phyloP scores from a whole-genome alignment of 1,140 invertebrate species.

The Sitodiplosis mosellana region DNA sequence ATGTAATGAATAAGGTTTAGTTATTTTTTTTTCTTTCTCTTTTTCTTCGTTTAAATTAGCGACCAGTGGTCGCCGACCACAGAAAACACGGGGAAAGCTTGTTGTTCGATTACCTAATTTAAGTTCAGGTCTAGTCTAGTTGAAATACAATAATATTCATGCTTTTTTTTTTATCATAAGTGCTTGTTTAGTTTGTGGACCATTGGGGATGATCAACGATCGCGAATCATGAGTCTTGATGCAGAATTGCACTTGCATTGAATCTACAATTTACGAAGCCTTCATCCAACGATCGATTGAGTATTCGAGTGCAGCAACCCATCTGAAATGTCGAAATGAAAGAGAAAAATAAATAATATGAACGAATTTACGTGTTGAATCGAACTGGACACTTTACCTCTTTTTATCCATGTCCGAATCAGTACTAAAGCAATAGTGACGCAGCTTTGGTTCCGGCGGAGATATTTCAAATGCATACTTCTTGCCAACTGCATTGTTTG shows the following conservation, averaged over 20 bases:
- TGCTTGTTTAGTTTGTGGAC: background rate
- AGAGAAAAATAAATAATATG: background rate
- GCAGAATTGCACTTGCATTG: background rate
- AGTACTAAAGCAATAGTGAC: slow-evolving; percentile 80
- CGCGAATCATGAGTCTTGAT: background rate
- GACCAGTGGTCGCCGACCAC: background rate
- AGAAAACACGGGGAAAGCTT: background rate
- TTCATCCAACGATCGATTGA: slow-evolving; percentile 94
- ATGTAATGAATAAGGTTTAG: too few relatives aligned
- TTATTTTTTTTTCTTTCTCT: background rate
- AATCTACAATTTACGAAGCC: slow-evolving; percentile 42
- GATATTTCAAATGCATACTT: slow-evolving; percentile 83
- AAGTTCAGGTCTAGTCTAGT: background rate
- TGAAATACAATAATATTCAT: background rate
- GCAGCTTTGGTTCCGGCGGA: slow-evolving; percentile 67
- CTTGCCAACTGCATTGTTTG: slow-evolving; percentile 49
- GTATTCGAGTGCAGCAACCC: slow-evolving; percentile 84
- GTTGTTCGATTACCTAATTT: background rate
- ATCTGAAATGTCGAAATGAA: slow-evolving; percentile 57
- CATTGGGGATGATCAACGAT: background rate
- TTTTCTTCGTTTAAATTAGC: too few relatives aligned
- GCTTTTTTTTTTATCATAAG: background rate
- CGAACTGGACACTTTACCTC: too few relatives aligned
- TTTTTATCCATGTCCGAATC: slow-evolving; percentile 91
- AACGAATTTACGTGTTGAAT: too few relatives aligned